These are phyloP conservation scores for Eptesicus fuscus DNA, from an alignment of 2,113 vertebrate genomes.

Conservation along the genomic window DNA sequence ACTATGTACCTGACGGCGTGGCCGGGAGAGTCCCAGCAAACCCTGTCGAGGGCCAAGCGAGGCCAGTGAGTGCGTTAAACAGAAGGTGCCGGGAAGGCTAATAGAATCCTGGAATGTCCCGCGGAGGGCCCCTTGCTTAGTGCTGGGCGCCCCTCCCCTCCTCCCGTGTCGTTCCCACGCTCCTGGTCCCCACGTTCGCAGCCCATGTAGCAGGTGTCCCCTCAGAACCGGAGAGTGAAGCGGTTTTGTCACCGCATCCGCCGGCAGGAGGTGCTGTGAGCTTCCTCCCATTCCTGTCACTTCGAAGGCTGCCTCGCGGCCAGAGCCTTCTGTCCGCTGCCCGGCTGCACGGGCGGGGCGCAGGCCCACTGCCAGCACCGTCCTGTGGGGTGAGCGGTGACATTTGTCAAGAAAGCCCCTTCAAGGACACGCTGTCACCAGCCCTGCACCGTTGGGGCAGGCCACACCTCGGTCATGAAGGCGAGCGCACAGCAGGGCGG, in stretches of 20 bases:
- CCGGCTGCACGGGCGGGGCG: too few relatives aligned
- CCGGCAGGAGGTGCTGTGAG: not conserved
- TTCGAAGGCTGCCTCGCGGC: not conserved
- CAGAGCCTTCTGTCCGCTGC: too few relatives aligned
- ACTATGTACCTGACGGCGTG: conserved; percentile 4
- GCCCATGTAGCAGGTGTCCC: not conserved
- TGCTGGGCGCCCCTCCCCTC: not conserved
- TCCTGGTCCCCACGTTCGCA: not conserved
- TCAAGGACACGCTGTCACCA: not conserved
- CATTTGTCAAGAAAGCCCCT: not conserved
- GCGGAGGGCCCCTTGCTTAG: not conserved
- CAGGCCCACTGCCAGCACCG: not conserved
- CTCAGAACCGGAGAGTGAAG: not conserved
- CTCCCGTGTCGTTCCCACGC: not conserved
- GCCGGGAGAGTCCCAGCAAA: not conserved
- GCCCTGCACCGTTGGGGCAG: too few relatives aligned
- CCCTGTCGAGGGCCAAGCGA: not conserved
- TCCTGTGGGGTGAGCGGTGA: not conserved
- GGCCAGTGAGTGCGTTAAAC: not conserved
- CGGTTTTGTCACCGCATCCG: not conserved
- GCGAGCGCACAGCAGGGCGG: too few relatives aligned
- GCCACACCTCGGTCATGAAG: rapidly evolving
- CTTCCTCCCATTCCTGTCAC: not conserved
- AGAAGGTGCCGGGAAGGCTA: not conserved
- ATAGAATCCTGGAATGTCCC: conserved; percentile 34